A percentile compares a stretch with the other conserved stretches of the same genome.
phyloP scores from a whole-genome alignment of 2,113 vertebrate species.

The Gallinago paraguaiae region DNA sequence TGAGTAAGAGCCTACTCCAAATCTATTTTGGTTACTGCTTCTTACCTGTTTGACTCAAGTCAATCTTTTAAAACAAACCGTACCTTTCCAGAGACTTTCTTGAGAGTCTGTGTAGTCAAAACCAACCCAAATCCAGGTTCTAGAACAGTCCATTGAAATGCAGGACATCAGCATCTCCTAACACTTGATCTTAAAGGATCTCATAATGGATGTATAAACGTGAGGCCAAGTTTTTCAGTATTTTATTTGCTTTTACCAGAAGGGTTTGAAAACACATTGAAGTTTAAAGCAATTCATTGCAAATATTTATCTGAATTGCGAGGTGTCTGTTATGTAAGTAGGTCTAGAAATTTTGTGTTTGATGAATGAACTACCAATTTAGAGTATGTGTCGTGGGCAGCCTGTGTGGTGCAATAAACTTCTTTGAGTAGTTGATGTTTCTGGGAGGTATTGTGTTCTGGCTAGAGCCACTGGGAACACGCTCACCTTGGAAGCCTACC shows the following conservation, averaged over 20 bases:
- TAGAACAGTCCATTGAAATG: background rate
- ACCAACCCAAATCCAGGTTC: background rate
- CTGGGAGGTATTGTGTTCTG: background rate
- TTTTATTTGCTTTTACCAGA: background rate
- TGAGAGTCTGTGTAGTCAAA: background rate
- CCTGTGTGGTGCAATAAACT: background rate
- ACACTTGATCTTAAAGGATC: background rate
- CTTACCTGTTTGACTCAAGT: background rate
- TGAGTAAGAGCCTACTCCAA: background rate
- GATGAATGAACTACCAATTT: background rate
- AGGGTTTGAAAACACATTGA: background rate
- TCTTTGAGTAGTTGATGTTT: background rate
- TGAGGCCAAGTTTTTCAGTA: background rate
- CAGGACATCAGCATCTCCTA: background rate
- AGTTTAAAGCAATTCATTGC: background rate
- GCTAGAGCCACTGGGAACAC: background rate
- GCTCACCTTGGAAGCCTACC: background rate
- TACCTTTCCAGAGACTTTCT: background rate
- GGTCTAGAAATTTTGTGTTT: background rate
- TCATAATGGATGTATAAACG: background rate
- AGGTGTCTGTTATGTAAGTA: background rate
- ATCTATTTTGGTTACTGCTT: background rate
- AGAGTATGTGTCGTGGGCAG: background rate
- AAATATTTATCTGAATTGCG: background rate
- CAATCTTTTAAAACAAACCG: background rate